Base-by-base conservation (phyloP, 2,113 vertebrate species). In the Macquaria ambigua region DNA sequence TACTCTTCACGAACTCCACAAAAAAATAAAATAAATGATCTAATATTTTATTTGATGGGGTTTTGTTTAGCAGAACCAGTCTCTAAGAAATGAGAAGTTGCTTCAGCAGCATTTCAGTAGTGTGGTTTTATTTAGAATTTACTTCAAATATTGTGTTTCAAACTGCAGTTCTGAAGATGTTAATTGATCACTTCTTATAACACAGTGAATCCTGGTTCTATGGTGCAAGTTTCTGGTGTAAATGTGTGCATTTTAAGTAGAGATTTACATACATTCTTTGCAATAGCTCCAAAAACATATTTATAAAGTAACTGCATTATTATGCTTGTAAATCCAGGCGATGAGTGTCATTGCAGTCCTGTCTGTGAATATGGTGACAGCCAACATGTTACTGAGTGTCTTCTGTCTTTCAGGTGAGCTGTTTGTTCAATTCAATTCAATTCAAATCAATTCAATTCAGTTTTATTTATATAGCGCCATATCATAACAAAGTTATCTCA, bases 391-490 rank as follows among this genome's bases (percentile, higher is more conserved):
- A 15, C 64, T 86, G n/a, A 48, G 18, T 7, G 1, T 78, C 48
- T 21, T 74, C 34, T 52, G 77, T 41, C 14, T 82, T 12, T 59
- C 77, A 34, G 86, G 88, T 91, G 34, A 86, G 81, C 37, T 12
- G n/a, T 34, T 41, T 48, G 25, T 52, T 80, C 43, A 50, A n/a
- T n/a, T n/a, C n/a, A n/a, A n/a, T n/a, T n/a, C n/a, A n/a, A n/a
- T n/a, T n/a, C n/a, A n/a, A n/a, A n/a, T n/a, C n/a, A n/a, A n/a
- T n/a, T n/a, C n/a, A n/a, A n/a, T n/a, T n/a, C n/a, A n/a, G n/a
- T n/a, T n/a, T n/a, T n/a, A n/a, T n/a, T n/a, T n/a, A n/a, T n/a
- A n/a, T n/a, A n/a, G n/a, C n/a, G n/a, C n/a, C n/a, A n/a, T n/a
- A n/a, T n/a, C n/a, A n/a, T n/a, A n/a, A n/a, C n/a, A n/a, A n/a